Evolutionary conservation across 1,140 invertebrate genomes (phyloP).

Genomic region (Ctenoplectra terminalis): DNA sequence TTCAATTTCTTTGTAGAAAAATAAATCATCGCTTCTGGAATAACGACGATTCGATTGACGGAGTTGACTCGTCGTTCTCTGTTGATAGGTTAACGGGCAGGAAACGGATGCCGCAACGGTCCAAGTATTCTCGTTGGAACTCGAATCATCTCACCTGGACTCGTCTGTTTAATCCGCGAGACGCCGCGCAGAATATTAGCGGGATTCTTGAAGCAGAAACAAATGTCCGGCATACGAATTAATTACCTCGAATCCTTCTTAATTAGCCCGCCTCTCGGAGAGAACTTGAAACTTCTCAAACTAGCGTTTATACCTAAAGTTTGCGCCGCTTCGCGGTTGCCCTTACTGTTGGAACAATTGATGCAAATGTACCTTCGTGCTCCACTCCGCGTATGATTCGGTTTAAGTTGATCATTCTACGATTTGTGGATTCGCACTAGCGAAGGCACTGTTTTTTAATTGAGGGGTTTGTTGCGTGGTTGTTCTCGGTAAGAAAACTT

Average conservation of each 20-base stretch:
- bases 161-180: constrained; percentile 10
- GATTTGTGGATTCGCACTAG: not conserved
- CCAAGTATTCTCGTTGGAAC: constrained; percentile 46
- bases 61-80: too few relatives aligned
- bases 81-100: too few relatives aligned
- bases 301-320: constrained; percentile 24
- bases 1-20: too few relatives aligned
- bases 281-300: constrained; percentile 13
- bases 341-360: constrained; percentile 13
- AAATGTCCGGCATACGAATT: constrained; percentile 45
- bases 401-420: not conserved
- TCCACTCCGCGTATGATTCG: not conserved
- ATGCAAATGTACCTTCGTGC: constrained; percentile 7
- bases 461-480: not conserved
- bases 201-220: constrained; percentile 33
- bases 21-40: too few relatives aligned
- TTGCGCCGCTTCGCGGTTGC: not conserved
- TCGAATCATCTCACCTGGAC: constrained; percentile 19
- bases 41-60: not conserved
- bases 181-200: constrained; percentile 30
- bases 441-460: not conserved
- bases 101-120: constrained; percentile 29
- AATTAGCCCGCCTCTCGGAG: constrained; percentile 9
- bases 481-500: too few relatives aligned
- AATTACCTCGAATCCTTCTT: constrained; percentile 35